Evolutionary conservation across 1,140 invertebrate genomes (phyloP), one percentile per base, ranked within the genome.

Genomic region (Drosophila teissieri): DNA sequence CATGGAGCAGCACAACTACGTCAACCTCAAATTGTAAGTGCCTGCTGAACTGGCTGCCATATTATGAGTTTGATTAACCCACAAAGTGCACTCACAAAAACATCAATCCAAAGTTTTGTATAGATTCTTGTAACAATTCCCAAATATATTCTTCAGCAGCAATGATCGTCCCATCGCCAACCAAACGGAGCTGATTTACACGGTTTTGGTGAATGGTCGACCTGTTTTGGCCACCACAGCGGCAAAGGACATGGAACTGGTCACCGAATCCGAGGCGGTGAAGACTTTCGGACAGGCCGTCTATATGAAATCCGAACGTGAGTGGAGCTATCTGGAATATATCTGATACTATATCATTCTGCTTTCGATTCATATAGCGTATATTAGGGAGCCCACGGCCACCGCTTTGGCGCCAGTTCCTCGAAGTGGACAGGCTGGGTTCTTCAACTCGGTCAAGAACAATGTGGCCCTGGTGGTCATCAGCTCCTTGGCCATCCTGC

Each of bases 221-320:
- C 95, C 96, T 0, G 95, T 97, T 2, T 94, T 95, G 24, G 96
- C 96, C 0, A 94, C 94, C 10, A 96, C 95, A 1, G 96, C 96
- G 0, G 95, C 96, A 4, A 94, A 94, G 54, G 96, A 97, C 78
- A 97, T 97, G 96, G 93, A 94, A 42, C 92, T 97, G 6, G 94
- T 97, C 3, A 94, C 95, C 0, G 95, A 96, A 39, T 94, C 94
- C 10, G 96, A 97, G 91, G 96, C 96, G 1, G 94, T 94, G 0
- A 93, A 93, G n/a, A 95, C 96, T 64, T 92, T 97, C 31, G 96
- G 96, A 7, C 95, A 95, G 40, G 94, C 95, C 0, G 94, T 97
- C n/a, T 94, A 96, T 14, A 95, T 96, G 63, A 96, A 97, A 93
- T 96, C 96, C 53, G 95, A 97, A 93, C 96, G 96, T 97, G 93